Percentiles rank a stretch among this genome's conserved stretches.
These are phyloP conservation scores for Chrysodeixis includens DNA, from an alignment of 2,888 invertebrate genomes.

Conservation along the genomic window DNA sequence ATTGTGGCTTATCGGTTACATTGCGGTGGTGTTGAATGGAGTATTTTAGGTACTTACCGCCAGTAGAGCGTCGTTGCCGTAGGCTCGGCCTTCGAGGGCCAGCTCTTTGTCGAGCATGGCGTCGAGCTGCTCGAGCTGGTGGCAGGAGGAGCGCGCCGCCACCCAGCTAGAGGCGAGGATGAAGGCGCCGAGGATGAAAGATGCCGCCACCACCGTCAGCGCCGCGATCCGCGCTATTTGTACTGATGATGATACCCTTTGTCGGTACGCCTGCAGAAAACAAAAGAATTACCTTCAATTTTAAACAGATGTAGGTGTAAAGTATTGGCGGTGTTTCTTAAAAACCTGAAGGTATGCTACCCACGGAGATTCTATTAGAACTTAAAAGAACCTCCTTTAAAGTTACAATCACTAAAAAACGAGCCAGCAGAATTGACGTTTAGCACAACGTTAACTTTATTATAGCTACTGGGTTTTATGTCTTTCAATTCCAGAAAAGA, in stretches of 20 bases:
- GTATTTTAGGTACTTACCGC: slow-evolving; percentile 90
- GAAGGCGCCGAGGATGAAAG: slow-evolving; percentile 94
- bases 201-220: slow-evolving; percentile 94
- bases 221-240: slow-evolving; percentile 96
- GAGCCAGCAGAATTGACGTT: no score
- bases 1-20: slow-evolving; percentile 11
- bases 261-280: slow-evolving; percentile 93
- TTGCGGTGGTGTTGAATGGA: neutral
- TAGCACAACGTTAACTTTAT: neutral
- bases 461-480: neutral
- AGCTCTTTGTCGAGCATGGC: slow-evolving; percentile 92
- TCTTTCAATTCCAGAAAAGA: neutral
- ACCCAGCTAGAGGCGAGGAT: slow-evolving; percentile 95
- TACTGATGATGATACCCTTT: slow-evolving; percentile 92
- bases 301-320: neutral
- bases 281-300: neutral
- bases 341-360: no score
- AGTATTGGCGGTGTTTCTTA: neutral
- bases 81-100: slow-evolving; percentile 90
- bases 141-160: slow-evolving; percentile 94
- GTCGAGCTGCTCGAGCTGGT: slow-evolving; percentile 92
- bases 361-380: no score
- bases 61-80: slow-evolving; percentile 90
- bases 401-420: no score
- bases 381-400: no score